Evolutionary conservation across 2,888 invertebrate species (phyloP).

Genomic region (Campopleginae sp.): DNA sequence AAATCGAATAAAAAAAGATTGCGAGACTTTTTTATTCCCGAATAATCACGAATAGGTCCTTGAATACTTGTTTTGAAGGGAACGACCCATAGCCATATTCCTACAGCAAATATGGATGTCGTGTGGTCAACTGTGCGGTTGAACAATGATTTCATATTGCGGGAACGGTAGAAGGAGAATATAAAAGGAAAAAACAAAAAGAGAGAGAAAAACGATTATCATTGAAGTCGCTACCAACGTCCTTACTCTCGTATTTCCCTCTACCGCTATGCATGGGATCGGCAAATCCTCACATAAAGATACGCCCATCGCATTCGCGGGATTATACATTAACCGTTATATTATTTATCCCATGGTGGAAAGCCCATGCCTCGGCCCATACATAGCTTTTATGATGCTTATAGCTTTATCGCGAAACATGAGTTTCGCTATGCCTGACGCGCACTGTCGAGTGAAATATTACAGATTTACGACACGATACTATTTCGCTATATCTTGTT

Average conservation of each 20-base stretch:
- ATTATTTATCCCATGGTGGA: conserved; percentile 75
- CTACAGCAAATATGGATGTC: conserved; percentile 4
- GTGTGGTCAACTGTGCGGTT: conserved; percentile 12
- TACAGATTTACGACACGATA: conserved; percentile 24
- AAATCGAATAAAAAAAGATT: not conserved
- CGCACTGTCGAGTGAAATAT: conserved; percentile 13
- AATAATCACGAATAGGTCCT: not conserved
- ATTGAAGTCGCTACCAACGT: conserved; percentile 49
- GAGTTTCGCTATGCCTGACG: conserved; percentile 21
- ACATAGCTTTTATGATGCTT: conserved; percentile 23
- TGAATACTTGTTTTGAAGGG: not conserved
- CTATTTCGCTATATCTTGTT: conserved; percentile 15
- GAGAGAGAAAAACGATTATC: conserved; percentile 56
- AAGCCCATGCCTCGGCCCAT: conserved; percentile 36
- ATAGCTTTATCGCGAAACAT: conserved; percentile 25
- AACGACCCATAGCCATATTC: conserved; percentile 1
- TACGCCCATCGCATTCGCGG: conserved; percentile 76
- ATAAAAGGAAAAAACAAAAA: conserved; percentile 22
- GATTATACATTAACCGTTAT: conserved; percentile 77
- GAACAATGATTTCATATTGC: conserved; percentile 22
- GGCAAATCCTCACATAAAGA: conserved; percentile 44
- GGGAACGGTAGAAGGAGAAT: conserved; percentile 2
- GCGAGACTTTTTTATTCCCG: not conserved
- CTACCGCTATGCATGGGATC: conserved; percentile 27
- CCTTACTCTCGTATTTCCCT: conserved; percentile 60